A percentile compares a stretch with the other conserved stretches of the same genome.
Evolutionary conservation across 2,888 invertebrate species (phyloP).

Genomic region (Apamea sordens): DNA sequence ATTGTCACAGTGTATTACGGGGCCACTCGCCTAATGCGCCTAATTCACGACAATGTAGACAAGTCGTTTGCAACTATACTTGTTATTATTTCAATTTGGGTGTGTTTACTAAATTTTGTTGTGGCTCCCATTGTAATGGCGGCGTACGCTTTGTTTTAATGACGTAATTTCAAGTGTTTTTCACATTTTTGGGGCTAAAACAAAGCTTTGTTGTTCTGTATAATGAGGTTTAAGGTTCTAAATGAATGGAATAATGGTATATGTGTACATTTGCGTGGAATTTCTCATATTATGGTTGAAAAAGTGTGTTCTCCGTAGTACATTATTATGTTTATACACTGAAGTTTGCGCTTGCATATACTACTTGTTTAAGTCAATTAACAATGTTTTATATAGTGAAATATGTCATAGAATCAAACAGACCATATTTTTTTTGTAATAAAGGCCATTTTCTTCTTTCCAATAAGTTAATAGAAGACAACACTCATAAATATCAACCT

Average conservation of each 20-base stretch:
- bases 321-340: constrained; percentile 16
- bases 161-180: constrained; percentile 62
- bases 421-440: background rate
- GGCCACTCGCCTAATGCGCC: constrained; percentile 86
- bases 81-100: constrained; percentile 78
- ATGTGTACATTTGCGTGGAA: constrained; percentile 25
- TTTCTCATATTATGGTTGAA: constrained; percentile 17
- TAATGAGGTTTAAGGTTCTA: constrained; percentile 54
- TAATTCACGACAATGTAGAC: constrained; percentile 88
- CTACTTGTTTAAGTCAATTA: background rate
- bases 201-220: constrained; percentile 54
- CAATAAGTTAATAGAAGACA: background rate
- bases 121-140: constrained; percentile 31
- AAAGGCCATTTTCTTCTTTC: background rate
- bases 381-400: background rate
- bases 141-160: constrained; percentile 51
- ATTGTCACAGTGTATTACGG: constrained; percentile 87
- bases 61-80: constrained; percentile 78
- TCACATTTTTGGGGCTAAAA: constrained; percentile 54
- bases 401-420: background rate
- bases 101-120: constrained; percentile 66
- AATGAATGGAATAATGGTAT: constrained; percentile 42
- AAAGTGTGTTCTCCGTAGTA: constrained; percentile 10
- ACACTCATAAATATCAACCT: background rate
- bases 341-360: constrained; percentile 1